phyloP scores from a whole-genome alignment of 1,140 invertebrate species.

The Gryon sp. region DNA sequence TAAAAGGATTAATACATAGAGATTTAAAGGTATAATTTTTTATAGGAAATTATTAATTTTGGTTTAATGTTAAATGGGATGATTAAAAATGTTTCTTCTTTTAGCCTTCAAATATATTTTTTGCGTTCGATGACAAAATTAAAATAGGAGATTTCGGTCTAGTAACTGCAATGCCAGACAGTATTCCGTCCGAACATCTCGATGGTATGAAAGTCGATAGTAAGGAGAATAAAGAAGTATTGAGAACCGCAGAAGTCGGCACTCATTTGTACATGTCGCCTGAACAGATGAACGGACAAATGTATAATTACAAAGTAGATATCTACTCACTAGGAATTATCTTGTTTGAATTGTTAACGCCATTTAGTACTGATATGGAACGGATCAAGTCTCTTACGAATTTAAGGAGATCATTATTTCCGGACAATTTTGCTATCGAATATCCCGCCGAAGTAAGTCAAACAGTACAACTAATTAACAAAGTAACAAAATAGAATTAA shows the following conservation, averaged over 20 bases:
- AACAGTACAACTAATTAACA: no score
- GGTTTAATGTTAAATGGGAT: conserved; percentile 17
- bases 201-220: conserved; percentile 58
- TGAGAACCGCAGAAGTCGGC: conserved; percentile 87
- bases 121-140: conserved; percentile 91
- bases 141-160: conserved; percentile 99
- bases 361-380: conserved; percentile 95
- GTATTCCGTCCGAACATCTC: conserved; percentile 75
- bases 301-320: conserved; percentile 97
- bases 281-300: conserved; percentile 89
- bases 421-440: conserved; percentile 83
- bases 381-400: conserved; percentile 83
- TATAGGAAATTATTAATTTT: no score
- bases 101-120: conserved; percentile 97
- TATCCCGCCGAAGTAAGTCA: conserved; percentile 85
- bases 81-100: conserved; percentile 67
- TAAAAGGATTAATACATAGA: conserved; percentile 93
- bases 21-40: conserved; percentile 89
- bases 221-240: conserved; percentile 68
- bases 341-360: conserved; percentile 93
- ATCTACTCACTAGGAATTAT: conserved; percentile 97
- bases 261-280: conserved; percentile 98
- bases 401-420: conserved; percentile 85
- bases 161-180: conserved; percentile 90
- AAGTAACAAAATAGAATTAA: no score